phyloP scores from a whole-genome alignment of 2,797 vertebrate genomes.

The Eulemur albifrons region DNA sequence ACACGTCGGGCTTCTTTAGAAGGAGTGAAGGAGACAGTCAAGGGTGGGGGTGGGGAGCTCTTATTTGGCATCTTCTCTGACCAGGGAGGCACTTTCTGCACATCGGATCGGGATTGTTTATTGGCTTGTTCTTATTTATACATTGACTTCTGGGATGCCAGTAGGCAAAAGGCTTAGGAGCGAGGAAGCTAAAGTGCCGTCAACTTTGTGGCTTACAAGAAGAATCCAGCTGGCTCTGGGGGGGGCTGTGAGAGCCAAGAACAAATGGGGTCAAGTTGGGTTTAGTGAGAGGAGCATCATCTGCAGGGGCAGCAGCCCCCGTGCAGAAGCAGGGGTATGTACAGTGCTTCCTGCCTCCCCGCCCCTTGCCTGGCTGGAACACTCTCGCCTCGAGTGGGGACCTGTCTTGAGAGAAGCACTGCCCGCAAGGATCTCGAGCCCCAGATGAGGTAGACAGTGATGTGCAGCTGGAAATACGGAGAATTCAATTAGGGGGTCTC shows the following conservation, averaged over 20 bases:
- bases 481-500: slow-evolving; percentile 60
- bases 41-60: background rate
- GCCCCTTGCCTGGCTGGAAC: background rate
- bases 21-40: background rate
- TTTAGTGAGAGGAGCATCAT: background rate
- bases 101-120: background rate
- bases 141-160: slow-evolving; percentile 23
- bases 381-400: background rate
- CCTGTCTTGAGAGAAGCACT: background rate
- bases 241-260: slow-evolving; percentile 50
- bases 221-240: slow-evolving; percentile 51
- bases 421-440: background rate
- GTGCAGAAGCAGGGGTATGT: background rate
- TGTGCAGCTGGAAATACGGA: background rate
- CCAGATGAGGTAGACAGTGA: background rate
- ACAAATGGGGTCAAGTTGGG: slow-evolving; percentile 43
- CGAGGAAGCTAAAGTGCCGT: slow-evolving; percentile 35
- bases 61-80: background rate
- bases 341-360: background rate
- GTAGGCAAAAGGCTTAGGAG: slow-evolving; percentile 4
- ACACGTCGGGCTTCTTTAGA: background rate
- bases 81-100: background rate
- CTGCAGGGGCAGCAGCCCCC: background rate
- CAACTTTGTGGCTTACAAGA: slow-evolving; percentile 52
- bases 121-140: background rate